Conservation (phyloP, 2,888 invertebrate genomes). For the Caenorhabditis sp. region DNA sequence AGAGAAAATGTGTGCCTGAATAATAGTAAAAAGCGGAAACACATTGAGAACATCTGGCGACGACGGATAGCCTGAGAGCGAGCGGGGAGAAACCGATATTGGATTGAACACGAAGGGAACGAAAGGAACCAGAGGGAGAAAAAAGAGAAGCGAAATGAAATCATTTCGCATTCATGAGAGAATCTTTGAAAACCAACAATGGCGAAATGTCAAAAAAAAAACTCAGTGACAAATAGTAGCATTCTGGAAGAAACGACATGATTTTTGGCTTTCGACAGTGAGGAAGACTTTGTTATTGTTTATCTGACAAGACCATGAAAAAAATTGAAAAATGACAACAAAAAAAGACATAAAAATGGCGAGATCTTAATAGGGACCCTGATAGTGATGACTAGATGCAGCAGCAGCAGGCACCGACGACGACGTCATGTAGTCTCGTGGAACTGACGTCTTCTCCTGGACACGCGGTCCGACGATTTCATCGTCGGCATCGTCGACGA, state of each 20-base stretch:
- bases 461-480: slow-evolving; percentile 4
- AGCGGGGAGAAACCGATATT: slow-evolving; percentile 15
- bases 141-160: neutral
- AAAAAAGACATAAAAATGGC: neutral
- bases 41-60: slow-evolving; percentile 59
- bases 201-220: neutral
- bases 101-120: slow-evolving; percentile 10
- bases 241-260: slow-evolving; percentile 5
- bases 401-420: no score
- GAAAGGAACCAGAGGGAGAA: slow-evolving; percentile 5
- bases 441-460: slow-evolving; percentile 1
- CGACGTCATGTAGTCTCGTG: slow-evolving; percentile 15
- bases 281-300: neutral
- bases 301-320: neutral
- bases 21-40: slow-evolving; percentile 32
- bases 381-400: slow-evolving; percentile 13
- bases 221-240: neutral
- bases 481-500: slow-evolving; percentile 30
- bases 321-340: neutral
- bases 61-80: neutral
- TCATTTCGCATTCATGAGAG: slow-evolving; percentile 43
- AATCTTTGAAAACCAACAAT: neutral
- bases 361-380: neutral
- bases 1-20: neutral
- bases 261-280: neutral